Conservation (phyloP, 2,113 vertebrate genomes). For the Melanocharis versteri region DNA sequence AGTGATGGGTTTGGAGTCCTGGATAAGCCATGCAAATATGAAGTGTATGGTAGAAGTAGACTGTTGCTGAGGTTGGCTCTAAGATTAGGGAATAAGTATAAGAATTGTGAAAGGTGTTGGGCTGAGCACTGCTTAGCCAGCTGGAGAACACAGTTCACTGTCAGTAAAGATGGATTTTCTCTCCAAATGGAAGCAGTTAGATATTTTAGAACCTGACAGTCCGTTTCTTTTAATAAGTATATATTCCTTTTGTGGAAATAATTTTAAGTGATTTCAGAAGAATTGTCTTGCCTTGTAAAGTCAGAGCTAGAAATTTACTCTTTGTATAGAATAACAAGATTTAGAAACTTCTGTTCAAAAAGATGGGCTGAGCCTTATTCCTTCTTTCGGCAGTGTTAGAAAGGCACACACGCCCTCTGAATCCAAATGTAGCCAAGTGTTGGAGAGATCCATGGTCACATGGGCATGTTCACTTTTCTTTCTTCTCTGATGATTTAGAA, state of each 20-base stretch:
- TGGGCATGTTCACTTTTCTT: background rate
- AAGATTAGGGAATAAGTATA: background rate
- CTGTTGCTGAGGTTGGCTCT: background rate
- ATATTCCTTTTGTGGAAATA: background rate
- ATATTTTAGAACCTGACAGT: background rate
- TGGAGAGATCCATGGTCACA: background rate
- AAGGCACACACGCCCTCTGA: background rate
- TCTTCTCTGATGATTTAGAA: background rate
- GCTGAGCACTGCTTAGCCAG: background rate
- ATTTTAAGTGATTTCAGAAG: background rate
- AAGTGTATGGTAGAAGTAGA: background rate
- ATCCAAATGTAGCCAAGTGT: background rate
- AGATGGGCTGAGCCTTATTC: background rate
- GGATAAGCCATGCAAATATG: background rate
- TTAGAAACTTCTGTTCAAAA: background rate
- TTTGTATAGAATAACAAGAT: background rate
- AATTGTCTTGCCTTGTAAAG: background rate
- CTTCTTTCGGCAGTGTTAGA: accelerated
- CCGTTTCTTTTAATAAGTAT: background rate
- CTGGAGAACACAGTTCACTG: background rate
- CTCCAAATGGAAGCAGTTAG: background rate
- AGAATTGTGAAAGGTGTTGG: background rate
- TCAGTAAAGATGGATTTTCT: background rate
- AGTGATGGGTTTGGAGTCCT: background rate
- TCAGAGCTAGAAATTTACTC: background rate